Evolutionary conservation across 2,113 vertebrate genomes (phyloP).

Genomic region (Lamprotornis superbus): DNA sequence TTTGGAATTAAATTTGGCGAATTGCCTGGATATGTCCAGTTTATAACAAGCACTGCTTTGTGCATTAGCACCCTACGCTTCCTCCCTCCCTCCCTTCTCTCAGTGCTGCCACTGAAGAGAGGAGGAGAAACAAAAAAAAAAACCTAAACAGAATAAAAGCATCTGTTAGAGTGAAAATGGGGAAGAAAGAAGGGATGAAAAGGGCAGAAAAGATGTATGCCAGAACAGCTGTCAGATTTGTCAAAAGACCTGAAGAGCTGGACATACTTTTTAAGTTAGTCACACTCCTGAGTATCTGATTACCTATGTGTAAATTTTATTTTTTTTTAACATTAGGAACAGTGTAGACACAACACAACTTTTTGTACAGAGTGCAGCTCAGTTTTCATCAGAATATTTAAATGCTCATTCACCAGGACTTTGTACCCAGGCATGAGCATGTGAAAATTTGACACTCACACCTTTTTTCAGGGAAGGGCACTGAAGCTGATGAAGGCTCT

Average conservation of each 20-base stretch:
- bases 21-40: slow-evolving; percentile 84
- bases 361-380: not conserved
- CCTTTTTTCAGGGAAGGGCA: not conserved
- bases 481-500: not conserved
- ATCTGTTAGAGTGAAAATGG: slow-evolving; percentile 72
- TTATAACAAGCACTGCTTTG: slow-evolving; percentile 90
- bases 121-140: slow-evolving; percentile 76
- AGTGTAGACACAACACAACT: not conserved
- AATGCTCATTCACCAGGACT: not conserved
- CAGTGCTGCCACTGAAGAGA: slow-evolving; percentile 45
- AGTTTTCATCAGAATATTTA: not conserved
- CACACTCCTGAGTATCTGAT: slow-evolving; percentile 38
- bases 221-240: slow-evolving; percentile 72
- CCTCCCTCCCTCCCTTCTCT: slow-evolving; percentile 53
- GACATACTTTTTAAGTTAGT: slow-evolving; percentile 35
- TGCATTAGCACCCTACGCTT: slow-evolving; percentile 70
- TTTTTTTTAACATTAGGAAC: not conserved
- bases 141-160: slow-evolving; percentile 81
- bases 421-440: not conserved
- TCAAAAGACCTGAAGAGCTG: slow-evolving; percentile 58
- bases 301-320: not conserved
- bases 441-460: not conserved
- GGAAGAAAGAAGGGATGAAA: slow-evolving; percentile 39
- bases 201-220: slow-evolving; percentile 59
- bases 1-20: slow-evolving; percentile 85